Percentiles rank a stretch among this genome's conserved stretches.
Evolutionary conservation across 2,797 vertebrate species (phyloP).

Genomic region (Stomatorhinus walkeri): DNA sequence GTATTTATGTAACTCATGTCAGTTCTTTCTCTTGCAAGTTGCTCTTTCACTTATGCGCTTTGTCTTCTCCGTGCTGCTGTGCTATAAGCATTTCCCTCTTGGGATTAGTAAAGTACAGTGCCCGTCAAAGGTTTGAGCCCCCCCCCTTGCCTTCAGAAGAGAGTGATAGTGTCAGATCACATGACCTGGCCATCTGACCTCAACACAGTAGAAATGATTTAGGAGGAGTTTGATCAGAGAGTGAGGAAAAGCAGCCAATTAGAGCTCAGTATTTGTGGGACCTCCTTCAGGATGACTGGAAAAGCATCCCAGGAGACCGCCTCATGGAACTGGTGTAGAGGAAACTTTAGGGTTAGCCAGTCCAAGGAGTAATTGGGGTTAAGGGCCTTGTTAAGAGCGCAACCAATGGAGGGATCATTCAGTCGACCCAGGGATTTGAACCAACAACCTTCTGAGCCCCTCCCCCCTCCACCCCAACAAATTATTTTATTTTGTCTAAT

Average conservation of each 20-base stretch:
- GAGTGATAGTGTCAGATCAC: background rate
- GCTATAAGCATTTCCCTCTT: background rate
- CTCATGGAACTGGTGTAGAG: background rate
- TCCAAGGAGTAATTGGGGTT: background rate
- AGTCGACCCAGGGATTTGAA: background rate
- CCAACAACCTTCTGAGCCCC: background rate
- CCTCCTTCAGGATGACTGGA: background rate
- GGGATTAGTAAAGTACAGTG: background rate
- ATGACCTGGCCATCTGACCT: background rate
- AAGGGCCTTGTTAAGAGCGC: background rate
- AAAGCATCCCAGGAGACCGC: background rate
- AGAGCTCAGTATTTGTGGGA: background rate
- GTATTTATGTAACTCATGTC: background rate
- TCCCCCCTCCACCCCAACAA: background rate
- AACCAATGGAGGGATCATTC: background rate
- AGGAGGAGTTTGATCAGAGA: background rate
- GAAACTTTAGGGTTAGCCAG: background rate
- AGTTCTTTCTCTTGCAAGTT: background rate
- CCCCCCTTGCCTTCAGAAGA: background rate
- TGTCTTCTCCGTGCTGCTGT: background rate
- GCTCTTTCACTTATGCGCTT: background rate
- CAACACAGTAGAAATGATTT: background rate
- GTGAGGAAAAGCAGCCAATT: background rate
- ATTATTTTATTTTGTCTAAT: background rate
- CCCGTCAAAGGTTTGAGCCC: background rate